These are phyloP conservation scores for Drosophila mayaguana DNA, from an alignment of 2,888 invertebrate species.

Conservation along the genomic window DNA sequence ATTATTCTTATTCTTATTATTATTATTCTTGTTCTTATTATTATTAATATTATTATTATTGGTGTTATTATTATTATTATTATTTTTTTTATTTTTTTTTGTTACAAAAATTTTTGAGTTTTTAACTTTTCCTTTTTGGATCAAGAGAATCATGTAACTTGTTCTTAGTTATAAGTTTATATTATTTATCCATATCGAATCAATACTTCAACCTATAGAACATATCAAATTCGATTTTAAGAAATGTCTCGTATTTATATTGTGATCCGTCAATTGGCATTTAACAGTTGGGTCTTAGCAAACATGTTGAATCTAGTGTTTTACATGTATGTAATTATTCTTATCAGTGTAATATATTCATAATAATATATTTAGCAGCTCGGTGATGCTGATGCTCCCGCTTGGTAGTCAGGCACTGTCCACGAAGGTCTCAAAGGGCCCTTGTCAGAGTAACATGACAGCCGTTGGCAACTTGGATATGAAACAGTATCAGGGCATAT, in stretches of 20 bases:
- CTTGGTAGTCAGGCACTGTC: background rate
- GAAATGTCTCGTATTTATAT: background rate
- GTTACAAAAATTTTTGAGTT: no score
- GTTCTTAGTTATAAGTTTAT: no score
- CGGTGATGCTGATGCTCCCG: conserved; percentile 9
- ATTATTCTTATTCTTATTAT: no score
- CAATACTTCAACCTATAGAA: background rate
- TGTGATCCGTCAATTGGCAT: background rate
- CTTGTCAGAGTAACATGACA: conserved; percentile 38
- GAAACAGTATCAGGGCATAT: conserved; percentile 25
- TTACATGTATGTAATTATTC: conserved; percentile 13
- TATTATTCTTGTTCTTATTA: no score
- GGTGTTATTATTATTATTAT: no score
- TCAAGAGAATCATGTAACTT: no score
- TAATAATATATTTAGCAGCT: background rate
- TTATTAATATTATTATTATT: no score
- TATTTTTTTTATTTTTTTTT: no score
- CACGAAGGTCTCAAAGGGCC: background rate
- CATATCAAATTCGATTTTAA: background rate
- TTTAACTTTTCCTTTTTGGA: no score
- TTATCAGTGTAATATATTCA: background rate
- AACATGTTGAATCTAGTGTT: conserved; percentile 25
- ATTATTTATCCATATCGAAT: conserved; percentile 7
- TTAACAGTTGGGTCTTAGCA: background rate
- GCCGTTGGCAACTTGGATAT: conserved; percentile 38